Evolutionary conservation across 2,113 vertebrate genomes (phyloP), one percentile per base, ranked within the genome.

Genomic region (Neomonachus schauinslandi): DNA sequence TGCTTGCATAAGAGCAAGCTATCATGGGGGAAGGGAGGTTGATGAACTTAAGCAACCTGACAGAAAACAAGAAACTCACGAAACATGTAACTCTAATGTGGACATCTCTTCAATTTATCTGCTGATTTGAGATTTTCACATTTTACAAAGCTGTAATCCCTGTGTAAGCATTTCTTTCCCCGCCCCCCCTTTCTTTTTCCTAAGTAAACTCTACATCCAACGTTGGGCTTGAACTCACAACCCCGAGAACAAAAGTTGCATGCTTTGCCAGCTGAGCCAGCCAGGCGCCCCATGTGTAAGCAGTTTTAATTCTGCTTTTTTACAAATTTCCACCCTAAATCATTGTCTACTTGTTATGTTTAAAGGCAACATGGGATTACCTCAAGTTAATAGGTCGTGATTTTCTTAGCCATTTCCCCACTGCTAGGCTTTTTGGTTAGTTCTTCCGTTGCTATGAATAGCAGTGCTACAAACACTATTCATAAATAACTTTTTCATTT

Each of bases 31-130:
- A 26, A 55, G 28, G 39, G 26, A n/a, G 4, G 46, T 36, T 55
- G 19, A 81, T 72, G 86, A 97, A 97, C 95, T 89, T 77, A 86
- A 89, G 93, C 67, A 92, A 92, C 95, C 94, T 86, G n/a, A 57
- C n/a, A 61, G 87, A 97, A 96, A 96, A 97, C 36, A 91, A 87
- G 91, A 92, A 98, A 97, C 91, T 96, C 69, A 15, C 67, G n/a
- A 82, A 93, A 82, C 74, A 36, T 77, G 67, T 46, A 79, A 59
- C 3, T 87, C 46, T 81, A 46, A 51, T 24, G 28, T 18, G 71
- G 11, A 33, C 31, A 51, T 67, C 82, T 71, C 79, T 82, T 91
- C 61, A 88, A 36, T 3, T 59, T 82, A 94, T 84, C 49, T 97
- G 93, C 95, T 93, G 89, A 96, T 84, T 95, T 72, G 71, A 95